Conservation (phyloP, 1,140 invertebrate species). For the Amphibalanus amphitrite region DNA sequence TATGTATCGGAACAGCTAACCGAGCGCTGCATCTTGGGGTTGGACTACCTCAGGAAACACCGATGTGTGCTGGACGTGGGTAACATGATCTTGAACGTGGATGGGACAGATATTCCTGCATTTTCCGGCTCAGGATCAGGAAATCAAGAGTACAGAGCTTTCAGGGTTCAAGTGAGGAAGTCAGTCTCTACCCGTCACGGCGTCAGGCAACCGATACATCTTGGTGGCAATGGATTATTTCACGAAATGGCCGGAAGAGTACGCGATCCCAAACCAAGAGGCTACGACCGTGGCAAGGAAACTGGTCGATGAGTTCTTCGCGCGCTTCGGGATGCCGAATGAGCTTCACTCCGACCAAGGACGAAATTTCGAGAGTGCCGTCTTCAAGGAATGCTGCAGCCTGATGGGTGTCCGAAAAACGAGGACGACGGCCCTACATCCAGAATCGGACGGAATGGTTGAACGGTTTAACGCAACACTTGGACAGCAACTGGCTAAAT, state of each 20-base stretch:
- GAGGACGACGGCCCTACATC: not conserved
- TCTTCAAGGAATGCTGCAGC: not conserved
- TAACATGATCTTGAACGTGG: too few relatives aligned
- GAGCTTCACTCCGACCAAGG: slow-evolving; percentile 6
- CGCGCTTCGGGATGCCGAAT: not conserved
- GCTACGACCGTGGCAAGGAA: not conserved
- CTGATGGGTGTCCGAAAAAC: not conserved
- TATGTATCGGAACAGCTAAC: too few relatives aligned
- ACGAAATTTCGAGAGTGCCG: not conserved
- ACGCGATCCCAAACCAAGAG: not conserved
- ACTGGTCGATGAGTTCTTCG: not conserved
- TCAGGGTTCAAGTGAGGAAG: too few relatives aligned
- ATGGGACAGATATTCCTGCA: too few relatives aligned
- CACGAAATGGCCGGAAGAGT: not conserved
- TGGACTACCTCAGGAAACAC: too few relatives aligned
- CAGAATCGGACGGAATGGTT: not conserved
- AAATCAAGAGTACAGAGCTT: too few relatives aligned
- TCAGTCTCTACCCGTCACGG: not conserved
- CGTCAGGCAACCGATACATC: not conserved
- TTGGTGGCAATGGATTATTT: not conserved
- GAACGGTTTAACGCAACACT: not conserved
- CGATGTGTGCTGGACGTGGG: too few relatives aligned
- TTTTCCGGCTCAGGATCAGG: too few relatives aligned
- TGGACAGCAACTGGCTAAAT: not conserved
- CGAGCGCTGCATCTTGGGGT: too few relatives aligned